Base-by-base conservation (phyloP, 30 jellyfish, hydroid and myxozoan genomes). In the Cassiopea andromeda region DNA sequence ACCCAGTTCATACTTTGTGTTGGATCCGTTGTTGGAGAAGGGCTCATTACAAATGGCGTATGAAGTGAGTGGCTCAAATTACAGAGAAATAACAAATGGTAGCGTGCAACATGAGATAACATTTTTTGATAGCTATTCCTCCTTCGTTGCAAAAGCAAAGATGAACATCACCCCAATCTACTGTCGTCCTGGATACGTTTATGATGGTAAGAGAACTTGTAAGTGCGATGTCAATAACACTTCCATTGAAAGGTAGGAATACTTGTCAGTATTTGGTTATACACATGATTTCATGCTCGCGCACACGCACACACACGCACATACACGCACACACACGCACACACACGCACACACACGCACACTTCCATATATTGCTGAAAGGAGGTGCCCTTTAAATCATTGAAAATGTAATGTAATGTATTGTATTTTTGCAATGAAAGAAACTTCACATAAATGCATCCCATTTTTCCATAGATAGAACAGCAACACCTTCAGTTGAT, bases 101-200 rank as follows among this genome's bases (percentile, higher is more conserved):
- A 75, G 59, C 5, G 10, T 57, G 58, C 43, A 19, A 5, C 89
- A 84, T 58, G 78, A 58, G 47, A 79, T 91, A 1, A 87, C 17
- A 58, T 91, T 91, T 61, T 69, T 80, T 1, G 97, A 84, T 67
- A 58, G 84, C 16, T 74, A 76, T 38, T 84, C 97, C 4, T 84
- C 97, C 17, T 91, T 84, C 60, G 46, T 84, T 46, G 81, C 92
- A 61, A 68, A 60, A 67, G 92, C 89, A 8, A 45, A 75, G 48
- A 12, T 91, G 70, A 47, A 77, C 2, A 5, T 91, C 48, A 85
- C 60, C 18, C 94, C 91, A 7, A 68, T 85, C 1, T 50, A 43
- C 16, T 91, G 97, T 73, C 78, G 79, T 12, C 94, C 97, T 46
- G 97, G 97, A 6, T 81, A 83, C 46, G 78, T 9, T 0, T 91